A percentile compares a stretch with the other conserved stretches of the same genome.
Evolutionary conservation across 2,888 invertebrate species (phyloP).

Genomic region (Troglohyphantes excavatus): DNA sequence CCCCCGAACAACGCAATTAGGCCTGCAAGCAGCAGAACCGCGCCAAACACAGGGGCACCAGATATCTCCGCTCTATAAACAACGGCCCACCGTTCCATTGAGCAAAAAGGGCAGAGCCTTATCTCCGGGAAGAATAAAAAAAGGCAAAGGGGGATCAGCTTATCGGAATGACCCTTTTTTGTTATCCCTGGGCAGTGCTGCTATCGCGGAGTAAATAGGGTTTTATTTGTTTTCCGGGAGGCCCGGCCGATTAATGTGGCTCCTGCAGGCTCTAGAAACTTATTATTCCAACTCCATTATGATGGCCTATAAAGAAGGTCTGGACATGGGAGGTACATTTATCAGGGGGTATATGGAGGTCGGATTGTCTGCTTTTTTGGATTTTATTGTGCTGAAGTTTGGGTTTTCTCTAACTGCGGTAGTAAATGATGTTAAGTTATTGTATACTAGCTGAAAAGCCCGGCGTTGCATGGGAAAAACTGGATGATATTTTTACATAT

Average conservation of each 20-base stretch:
- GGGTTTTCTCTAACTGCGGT: neutral
- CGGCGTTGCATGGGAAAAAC: no score
- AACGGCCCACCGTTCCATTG: neutral
- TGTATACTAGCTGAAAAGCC: no score
- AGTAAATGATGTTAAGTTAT: no score
- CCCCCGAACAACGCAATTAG: constrained; percentile 41
- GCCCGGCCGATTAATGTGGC: constrained; percentile 51
- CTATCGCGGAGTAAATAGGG: constrained; percentile 45
- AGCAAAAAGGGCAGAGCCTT: constrained; percentile 5
- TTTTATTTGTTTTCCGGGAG: constrained; percentile 41
- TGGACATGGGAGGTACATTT: constrained; percentile 8
- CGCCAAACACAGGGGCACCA: neutral
- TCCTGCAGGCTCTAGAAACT: constrained; percentile 32
- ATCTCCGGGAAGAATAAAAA: constrained; percentile 27
- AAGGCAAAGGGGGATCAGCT: constrained; percentile 4
- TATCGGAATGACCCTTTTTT: constrained; percentile 50
- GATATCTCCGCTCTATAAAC: constrained; percentile 1
- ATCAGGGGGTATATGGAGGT: constrained; percentile 21
- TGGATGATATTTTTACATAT: no score
- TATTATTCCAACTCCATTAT: constrained; percentile 40
- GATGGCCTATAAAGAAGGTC: constrained; percentile 1
- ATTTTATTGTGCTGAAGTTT: neutral
- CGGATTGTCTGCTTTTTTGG: neutral
- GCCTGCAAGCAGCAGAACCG: neutral
- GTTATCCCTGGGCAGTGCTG: constrained; percentile 35